Evolutionary conservation across 2,797 vertebrate species (phyloP), one percentile per base, ranked within the genome.

Genomic region (Macropus fuliginosus): DNA sequence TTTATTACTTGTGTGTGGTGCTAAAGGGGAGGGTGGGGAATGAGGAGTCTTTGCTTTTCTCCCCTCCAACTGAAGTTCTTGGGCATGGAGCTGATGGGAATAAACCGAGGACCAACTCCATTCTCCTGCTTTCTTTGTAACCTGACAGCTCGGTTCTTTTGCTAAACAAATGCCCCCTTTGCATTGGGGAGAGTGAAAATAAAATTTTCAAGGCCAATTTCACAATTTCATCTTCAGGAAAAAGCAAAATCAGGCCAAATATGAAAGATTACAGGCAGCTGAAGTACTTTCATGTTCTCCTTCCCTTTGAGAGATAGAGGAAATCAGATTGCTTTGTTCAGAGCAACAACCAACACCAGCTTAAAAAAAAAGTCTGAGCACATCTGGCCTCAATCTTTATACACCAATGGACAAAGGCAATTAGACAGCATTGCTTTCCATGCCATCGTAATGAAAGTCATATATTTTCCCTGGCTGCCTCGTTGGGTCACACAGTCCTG

Each of bases 301-400:
- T 56, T 96, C 56, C 81, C 13, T 59, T 66, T 91, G 28, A 74
- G 24, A 91, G 56, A 21, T 1, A 92, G 27, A 91, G 90, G 87
- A 95, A 97, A 97, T 95, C 18, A 0, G 90, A 29, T 34, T 46
- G 94, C 92, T 96, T 97, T 96, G 94, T 95, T 96, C 50, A 92
- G 93, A 96, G 92, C 94, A 92, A 93, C 0, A 9, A 95, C n/a
- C 91, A 59, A n/a, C 54, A 54, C 46, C 10, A 94, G 50, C 56
- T 94, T 28, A 2, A 90, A 93, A 93, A 90, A 90, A 90, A 28
- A 90, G 24, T 90, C 52, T 28, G 46, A 59, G 56, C 94, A 96
- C 97, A 97, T 98, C 95, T 97, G 97, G 94, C 94, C 96, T 96
- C 92, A 96, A 95, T 98, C 96, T 95, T 97, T 95, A 97, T 94